These are phyloP conservation scores for Nebria ingens DNA, from an alignment of 1,140 invertebrate genomes.

Conservation along the genomic window DNA sequence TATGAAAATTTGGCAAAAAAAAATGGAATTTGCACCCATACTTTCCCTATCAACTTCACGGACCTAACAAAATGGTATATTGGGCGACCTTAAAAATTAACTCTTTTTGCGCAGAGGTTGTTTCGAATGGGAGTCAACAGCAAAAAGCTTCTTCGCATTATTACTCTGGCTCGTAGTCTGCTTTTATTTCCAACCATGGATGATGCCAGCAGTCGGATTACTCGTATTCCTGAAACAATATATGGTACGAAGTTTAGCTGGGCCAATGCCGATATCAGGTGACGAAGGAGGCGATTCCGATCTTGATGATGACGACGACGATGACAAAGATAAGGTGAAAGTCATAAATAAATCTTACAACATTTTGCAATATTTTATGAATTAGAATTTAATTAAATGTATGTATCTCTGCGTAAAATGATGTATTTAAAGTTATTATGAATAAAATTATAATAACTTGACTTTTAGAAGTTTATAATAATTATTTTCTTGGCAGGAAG, in stretches of 20 bases:
- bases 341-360: too few species aligned
- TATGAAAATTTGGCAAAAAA: too few species aligned
- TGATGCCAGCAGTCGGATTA: conserved; percentile 66
- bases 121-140: conserved; percentile 92
- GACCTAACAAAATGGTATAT: too few species aligned
- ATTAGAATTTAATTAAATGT: too few species aligned
- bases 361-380: too few species aligned
- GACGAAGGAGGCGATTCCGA: conserved; percentile 67
- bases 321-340: conserved; percentile 60
- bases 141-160: conserved; percentile 80
- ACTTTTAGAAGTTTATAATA: too few species aligned
- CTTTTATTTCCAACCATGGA: conserved; percentile 81
- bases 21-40: too few species aligned
- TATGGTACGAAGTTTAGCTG: conserved; percentile 40
- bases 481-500: conserved; percentile 53
- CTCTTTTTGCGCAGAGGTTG: conserved; percentile 60
- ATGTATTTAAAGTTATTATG: too few species aligned
- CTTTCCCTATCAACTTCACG: too few species aligned
- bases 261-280: conserved; percentile 47
- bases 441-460: too few species aligned
- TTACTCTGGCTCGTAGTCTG: conserved; percentile 69
- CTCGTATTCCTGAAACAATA: conserved; percentile 70
- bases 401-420: neutral
- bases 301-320: conserved; percentile 56
- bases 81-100: neutral